phyloP scores from a whole-genome alignment of 2,888 invertebrate species.

The Eulithis testata region DNA sequence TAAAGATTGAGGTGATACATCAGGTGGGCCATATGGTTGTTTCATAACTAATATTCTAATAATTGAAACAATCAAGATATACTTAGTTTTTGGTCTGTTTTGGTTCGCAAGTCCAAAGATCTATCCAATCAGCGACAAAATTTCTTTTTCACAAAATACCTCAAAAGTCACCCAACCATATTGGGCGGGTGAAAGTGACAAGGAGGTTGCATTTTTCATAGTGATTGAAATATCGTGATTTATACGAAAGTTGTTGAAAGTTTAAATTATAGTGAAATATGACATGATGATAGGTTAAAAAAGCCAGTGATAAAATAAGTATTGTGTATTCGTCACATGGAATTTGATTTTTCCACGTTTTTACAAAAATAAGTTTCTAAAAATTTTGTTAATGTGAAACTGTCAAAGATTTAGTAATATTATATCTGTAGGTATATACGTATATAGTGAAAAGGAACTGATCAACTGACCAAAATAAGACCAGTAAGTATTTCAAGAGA shows the following conservation, averaged over 20 bases:
- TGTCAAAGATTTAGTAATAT: no score
- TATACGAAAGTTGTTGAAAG: slow-evolving; percentile 42
- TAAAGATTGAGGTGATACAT: no score
- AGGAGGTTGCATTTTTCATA: slow-evolving; percentile 28
- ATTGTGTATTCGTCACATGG: no score
- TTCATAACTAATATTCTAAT: no score
- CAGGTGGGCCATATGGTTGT: no score
- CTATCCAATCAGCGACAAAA: slow-evolving; percentile 9
- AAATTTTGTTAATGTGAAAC: no score
- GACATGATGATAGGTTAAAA: slow-evolving; percentile 7
- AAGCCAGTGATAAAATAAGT: neutral
- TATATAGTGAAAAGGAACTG: no score
- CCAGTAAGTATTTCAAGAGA: no score
- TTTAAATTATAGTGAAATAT: slow-evolving; percentile 25
- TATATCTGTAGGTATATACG: no score
- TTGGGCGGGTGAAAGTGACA: slow-evolving; percentile 23
- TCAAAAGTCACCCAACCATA: slow-evolving; percentile 21
- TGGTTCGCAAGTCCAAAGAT: neutral
- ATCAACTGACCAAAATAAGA: no score
- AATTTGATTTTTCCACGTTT: no score
- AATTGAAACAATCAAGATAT: neutral
- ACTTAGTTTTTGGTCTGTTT: neutral
- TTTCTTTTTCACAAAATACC: neutral
- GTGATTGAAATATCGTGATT: slow-evolving; percentile 36
- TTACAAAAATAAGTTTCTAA: no score